Evolutionary conservation across 2,888 invertebrate genomes (phyloP).

Genomic region (Apodemia mormo): DNA sequence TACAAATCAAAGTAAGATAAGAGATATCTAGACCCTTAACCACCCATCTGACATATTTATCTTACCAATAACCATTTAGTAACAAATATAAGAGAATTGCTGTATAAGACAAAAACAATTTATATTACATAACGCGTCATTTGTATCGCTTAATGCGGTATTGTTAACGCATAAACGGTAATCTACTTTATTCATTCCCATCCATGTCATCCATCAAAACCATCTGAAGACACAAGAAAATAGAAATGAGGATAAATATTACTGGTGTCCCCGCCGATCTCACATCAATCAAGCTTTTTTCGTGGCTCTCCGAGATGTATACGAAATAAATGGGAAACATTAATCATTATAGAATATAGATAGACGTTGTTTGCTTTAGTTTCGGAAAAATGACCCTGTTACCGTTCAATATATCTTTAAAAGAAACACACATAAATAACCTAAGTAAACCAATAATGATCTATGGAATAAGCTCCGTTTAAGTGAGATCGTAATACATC

Average conservation of each 20-base stretch:
- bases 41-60: neutral
- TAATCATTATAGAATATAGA: slow-evolving; percentile 77
- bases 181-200: slow-evolving; percentile 1
- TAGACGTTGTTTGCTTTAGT: slow-evolving; percentile 54
- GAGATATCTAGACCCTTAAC: no score
- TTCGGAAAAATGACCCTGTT: slow-evolving; percentile 52
- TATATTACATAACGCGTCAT: neutral
- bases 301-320: slow-evolving; percentile 48
- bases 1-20: no score
- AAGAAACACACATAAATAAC: neutral
- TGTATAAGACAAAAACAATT: no score
- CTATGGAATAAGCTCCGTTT: no score
- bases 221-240: slow-evolving; percentile 40
- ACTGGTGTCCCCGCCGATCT: slow-evolving; percentile 51
- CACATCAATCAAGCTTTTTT: slow-evolving; percentile 74
- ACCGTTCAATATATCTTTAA: slow-evolving; percentile 32
- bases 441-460: neutral
- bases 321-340: slow-evolving; percentile 66
- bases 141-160: neutral
- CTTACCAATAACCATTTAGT: neutral
- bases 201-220: slow-evolving; percentile 42
- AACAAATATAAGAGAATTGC: no score
- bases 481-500: no score
- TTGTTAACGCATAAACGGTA: slow-evolving; percentile 1
- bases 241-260: slow-evolving; percentile 56